Conservation (phyloP, 2,797 vertebrate species). For the Sebastes oblongus region DNA sequence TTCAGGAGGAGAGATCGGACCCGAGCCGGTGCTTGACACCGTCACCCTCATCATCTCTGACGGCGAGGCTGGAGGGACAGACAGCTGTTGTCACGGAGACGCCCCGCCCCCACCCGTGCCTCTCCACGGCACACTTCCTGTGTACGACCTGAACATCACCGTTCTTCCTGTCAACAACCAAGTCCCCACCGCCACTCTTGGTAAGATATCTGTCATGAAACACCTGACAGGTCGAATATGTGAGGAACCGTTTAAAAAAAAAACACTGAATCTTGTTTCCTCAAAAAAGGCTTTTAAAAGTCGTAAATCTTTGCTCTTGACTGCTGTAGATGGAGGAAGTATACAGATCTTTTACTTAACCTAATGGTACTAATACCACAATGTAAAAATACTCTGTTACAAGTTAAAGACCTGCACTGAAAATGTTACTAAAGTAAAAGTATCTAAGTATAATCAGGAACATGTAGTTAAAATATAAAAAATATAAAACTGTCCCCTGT, state of each 20-base stretch:
- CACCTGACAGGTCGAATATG: not conserved
- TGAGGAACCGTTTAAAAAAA: not conserved
- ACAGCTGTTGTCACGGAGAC: slow-evolving; percentile 75
- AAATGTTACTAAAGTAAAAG: not conserved
- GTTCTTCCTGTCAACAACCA: slow-evolving; percentile 80
- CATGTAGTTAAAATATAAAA: not conserved
- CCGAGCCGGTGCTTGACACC: slow-evolving; percentile 48
- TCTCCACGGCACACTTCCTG: slow-evolving; percentile 76
- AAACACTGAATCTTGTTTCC: not conserved
- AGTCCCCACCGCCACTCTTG: slow-evolving; percentile 58
- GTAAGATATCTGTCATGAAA: slow-evolving; percentile 41
- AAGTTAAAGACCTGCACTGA: not conserved
- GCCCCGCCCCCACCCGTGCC: slow-evolving; percentile 69
- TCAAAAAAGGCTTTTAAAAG: not conserved
- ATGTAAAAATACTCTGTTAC: not conserved
- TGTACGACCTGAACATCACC: slow-evolving; percentile 81
- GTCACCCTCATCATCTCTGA: slow-evolving; percentile 82
- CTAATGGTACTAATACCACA: not conserved
- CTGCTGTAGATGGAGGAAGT: not conserved
- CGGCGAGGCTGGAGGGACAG: slow-evolving; percentile 62
- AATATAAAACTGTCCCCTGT: no score
- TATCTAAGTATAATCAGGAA: not conserved
- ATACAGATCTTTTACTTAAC: not conserved
- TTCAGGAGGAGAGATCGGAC: slow-evolving; percentile 81
- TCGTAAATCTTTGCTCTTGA: not conserved